These are phyloP conservation scores for Julus scandinavius DNA, from an alignment of 2,888 invertebrate species.

Conservation along the genomic window DNA sequence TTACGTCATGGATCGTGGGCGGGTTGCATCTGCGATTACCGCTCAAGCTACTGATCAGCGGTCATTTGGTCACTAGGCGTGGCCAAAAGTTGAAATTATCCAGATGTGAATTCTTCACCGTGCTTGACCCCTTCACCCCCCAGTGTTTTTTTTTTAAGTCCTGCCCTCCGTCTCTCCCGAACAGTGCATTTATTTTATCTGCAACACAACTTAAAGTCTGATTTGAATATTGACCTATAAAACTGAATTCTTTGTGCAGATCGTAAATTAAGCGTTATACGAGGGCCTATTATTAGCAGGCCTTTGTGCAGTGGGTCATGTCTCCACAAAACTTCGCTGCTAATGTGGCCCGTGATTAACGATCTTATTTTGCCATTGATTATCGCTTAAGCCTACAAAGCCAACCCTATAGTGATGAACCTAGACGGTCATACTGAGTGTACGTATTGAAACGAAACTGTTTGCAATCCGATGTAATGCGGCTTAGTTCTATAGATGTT, in stretches of 20 bases:
- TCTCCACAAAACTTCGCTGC: not conserved
- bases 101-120: not conserved
- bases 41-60: no score
- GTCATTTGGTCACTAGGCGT: not conserved
- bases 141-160: not conserved
- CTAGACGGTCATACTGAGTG: no score
- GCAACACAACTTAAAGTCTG: not conserved
- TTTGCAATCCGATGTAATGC: no score
- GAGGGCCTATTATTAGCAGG: not conserved
- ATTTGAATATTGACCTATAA: not conserved
- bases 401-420: no score
- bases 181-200: not conserved
- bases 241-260: not conserved
- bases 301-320: not conserved
- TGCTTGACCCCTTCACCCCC: not conserved
- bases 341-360: not conserved
- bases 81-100: not conserved
- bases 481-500: no score
- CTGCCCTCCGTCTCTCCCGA: not conserved
- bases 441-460: no score
- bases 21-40: no score
- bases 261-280: not conserved
- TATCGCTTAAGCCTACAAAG: no score
- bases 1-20: no score
- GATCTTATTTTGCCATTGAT: not conserved